Conservation (phyloP, 2,113 vertebrate species). For the Paralichthys olivaceus region DNA sequence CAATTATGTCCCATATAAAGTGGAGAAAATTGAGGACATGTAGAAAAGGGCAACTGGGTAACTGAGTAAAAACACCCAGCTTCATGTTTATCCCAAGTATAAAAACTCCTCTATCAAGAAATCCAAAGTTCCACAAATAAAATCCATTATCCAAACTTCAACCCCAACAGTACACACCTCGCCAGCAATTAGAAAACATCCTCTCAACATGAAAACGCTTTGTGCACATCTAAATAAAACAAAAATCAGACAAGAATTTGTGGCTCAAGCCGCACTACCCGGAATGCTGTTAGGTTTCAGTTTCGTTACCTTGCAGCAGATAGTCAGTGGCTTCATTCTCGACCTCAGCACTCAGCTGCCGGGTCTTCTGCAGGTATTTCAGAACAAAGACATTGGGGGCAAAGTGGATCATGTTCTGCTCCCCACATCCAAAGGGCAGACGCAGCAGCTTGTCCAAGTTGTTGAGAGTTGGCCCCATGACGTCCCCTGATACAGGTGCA, state of each 20-base stretch:
- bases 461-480: conserved; percentile 93
- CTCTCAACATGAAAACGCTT: conserved; percentile 35
- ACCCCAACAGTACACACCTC: conserved; percentile 12
- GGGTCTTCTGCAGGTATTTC: conserved; percentile 93
- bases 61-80: conserved; percentile 31
- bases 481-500: conserved; percentile 84
- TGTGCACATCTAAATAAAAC: not conserved
- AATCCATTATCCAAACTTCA: conserved; percentile 39
- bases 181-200: conserved; percentile 43
- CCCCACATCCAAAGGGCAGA: conserved; percentile 92
- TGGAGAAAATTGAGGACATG: not conserved
- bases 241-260: too few species aligned
- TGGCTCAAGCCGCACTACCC: not conserved
- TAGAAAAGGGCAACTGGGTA: conserved; percentile 18
- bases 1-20: too few species aligned
- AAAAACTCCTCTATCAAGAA: conserved; percentile 36
- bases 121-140: conserved; percentile 36
- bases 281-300: not conserved
- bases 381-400: conserved; percentile 95
- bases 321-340: conserved; percentile 91
- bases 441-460: conserved; percentile 91
- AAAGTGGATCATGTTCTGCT: conserved; percentile 98
- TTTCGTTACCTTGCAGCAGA: conserved; percentile 79
- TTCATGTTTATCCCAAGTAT: conserved; percentile 21
- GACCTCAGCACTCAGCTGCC: conserved; percentile 88